These are phyloP conservation scores for Apodemia mormo DNA, from an alignment of 2,888 invertebrate species.

Conservation along the genomic window DNA sequence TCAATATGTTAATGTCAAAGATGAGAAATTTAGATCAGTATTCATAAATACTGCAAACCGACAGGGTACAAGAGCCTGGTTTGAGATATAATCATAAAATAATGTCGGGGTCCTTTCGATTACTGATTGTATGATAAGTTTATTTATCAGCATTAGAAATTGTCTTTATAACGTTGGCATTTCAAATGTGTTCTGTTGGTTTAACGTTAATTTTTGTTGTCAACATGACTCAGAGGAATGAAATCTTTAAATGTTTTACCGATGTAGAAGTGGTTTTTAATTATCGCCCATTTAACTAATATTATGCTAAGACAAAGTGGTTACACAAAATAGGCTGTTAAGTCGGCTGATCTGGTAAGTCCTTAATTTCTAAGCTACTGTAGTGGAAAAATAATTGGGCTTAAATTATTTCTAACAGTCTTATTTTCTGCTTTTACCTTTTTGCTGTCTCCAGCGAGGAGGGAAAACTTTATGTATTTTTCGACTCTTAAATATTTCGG, in stretches of 20 bases:
- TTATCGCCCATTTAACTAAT: too few species aligned
- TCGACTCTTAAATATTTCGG: too few species aligned
- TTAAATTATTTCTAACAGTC: too few species aligned
- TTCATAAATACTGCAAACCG: slow-evolving; percentile 63
- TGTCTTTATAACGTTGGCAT: slow-evolving; percentile 2
- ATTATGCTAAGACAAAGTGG: too few species aligned
- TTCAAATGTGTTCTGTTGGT: background rate
- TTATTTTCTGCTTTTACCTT: too few species aligned
- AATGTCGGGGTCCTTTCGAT: slow-evolving; percentile 51
- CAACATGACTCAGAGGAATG: background rate
- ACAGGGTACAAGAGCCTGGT: slow-evolving; percentile 62
- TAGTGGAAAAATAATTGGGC: too few species aligned
- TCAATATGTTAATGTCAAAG: slow-evolving; percentile 78
- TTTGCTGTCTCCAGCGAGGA: too few species aligned
- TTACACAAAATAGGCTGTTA: too few species aligned
- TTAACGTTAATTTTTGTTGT: slow-evolving; percentile 6
- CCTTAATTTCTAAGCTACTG: too few species aligned
- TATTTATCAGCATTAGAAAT: slow-evolving; percentile 52
- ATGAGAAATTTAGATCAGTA: slow-evolving; percentile 71
- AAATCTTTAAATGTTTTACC: background rate
- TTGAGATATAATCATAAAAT: slow-evolving; percentile 64
- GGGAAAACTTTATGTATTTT: too few species aligned
- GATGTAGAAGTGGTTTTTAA: background rate
- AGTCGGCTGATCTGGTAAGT: too few species aligned
- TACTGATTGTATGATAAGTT: slow-evolving; percentile 52